Percentiles rank a stretch among this genome's conserved stretches.
These are phyloP conservation scores for Vulpes ferrilata DNA, from an alignment of 2,113 vertebrate species.

Conservation along the genomic window DNA sequence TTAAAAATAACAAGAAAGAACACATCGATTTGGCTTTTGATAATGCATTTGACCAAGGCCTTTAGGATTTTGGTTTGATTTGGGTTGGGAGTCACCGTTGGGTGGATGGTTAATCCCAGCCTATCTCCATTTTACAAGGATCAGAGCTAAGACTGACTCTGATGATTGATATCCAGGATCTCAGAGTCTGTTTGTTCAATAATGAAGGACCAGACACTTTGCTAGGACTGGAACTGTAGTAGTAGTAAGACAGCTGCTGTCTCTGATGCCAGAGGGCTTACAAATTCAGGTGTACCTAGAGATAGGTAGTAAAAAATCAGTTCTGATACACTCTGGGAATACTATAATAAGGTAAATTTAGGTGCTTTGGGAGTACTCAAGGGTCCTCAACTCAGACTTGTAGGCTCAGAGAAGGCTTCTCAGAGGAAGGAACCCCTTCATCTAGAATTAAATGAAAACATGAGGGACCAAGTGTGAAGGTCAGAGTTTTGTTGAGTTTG, in stretches of 20 bases:
- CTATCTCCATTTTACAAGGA: slow-evolving; percentile 32
- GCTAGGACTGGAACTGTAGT: slow-evolving; percentile 36
- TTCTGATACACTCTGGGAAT: background rate
- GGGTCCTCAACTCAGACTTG: background rate
- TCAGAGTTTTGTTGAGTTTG: slow-evolving; percentile 35
- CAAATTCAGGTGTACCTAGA: background rate
- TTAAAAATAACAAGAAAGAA: slow-evolving; percentile 35
- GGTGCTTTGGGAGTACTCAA: background rate
- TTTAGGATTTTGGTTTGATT: slow-evolving; percentile 62
- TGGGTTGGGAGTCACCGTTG: slow-evolving; percentile 59
- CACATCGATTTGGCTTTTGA: background rate
- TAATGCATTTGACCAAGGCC: slow-evolving; percentile 52
- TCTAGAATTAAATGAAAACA: slow-evolving; percentile 42
- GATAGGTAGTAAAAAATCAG: slow-evolving; percentile 9
- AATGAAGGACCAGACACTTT: slow-evolving; percentile 40
- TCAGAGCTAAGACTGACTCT: background rate
- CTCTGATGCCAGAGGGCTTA: background rate
- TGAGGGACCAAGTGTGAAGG: background rate
- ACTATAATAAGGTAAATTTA: background rate
- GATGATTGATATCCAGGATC: slow-evolving; percentile 29
- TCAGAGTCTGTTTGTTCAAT: slow-evolving; percentile 40
- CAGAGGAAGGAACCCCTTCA: background rate
- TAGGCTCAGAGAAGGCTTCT: background rate
- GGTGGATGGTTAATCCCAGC: slow-evolving; percentile 25
- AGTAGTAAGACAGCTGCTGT: background rate